phyloP scores from a whole-genome alignment of 2,113 vertebrate species.

The Crotalus tigris region DNA sequence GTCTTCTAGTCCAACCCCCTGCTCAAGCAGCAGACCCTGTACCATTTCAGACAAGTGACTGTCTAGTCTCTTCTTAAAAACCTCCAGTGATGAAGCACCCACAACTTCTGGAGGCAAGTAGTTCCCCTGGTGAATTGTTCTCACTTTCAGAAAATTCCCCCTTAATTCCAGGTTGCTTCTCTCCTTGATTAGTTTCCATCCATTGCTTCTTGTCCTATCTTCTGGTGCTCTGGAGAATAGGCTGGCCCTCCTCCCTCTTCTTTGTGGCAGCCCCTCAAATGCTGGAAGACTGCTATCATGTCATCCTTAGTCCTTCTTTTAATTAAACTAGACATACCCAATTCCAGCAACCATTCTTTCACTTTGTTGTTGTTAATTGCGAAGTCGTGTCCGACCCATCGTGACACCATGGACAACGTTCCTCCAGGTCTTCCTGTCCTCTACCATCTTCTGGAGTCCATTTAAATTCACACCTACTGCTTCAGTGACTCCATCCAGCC shows the following conservation, averaged over 20 bases:
- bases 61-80: background rate
- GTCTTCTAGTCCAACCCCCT: background rate
- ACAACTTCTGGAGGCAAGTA: background rate
- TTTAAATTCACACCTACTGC: no score
- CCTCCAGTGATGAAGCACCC: background rate
- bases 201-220: background rate
- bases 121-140: no score
- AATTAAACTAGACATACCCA: background rate
- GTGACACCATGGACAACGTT: no score
- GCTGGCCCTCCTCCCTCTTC: background rate
- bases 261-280: background rate
- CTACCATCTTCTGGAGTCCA: no score
- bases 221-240: background rate
- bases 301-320: no score
- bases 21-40: no score
- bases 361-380: no score
- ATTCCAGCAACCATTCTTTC: background rate
- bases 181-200: background rate
- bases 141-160: background rate
- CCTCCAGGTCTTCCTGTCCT: no score
- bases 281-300: background rate
- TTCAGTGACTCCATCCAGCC: no score
- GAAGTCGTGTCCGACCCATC: no score
- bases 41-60: background rate
- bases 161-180: background rate